Evolutionary conservation across 2,888 invertebrate species (phyloP).

Genomic region (Acronicta leporina): DNA sequence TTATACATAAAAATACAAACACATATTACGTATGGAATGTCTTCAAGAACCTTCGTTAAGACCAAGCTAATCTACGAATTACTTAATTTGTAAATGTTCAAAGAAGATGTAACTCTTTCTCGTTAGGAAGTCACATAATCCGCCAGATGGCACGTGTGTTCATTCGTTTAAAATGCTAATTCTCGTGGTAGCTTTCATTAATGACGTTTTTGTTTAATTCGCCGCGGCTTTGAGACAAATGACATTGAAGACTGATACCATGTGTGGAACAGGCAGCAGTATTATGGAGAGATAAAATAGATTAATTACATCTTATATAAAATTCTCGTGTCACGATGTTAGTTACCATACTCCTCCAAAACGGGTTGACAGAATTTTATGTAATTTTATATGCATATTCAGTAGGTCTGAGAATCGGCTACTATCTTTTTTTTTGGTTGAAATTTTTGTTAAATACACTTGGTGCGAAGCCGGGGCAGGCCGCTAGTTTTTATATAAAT

Average conservation of each 20-base stretch:
- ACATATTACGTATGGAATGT: background rate
- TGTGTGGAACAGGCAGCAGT: background rate
- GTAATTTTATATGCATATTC: too few relatives aligned
- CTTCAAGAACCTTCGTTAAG: conserved; percentile 1
- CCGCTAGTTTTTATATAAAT: too few relatives aligned
- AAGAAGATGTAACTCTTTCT: conserved; percentile 26
- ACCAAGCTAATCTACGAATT: conserved; percentile 39
- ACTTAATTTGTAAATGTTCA: conserved; percentile 32
- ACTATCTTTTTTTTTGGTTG: too few relatives aligned
- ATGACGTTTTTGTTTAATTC: conserved; percentile 56
- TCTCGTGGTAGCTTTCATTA: conserved; percentile 35
- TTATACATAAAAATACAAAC: background rate
- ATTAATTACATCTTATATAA: too few relatives aligned
- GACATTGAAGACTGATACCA: conserved; percentile 17
- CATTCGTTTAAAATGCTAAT: conserved; percentile 57
- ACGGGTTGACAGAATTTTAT: too few relatives aligned
- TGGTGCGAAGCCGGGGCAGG: too few relatives aligned
- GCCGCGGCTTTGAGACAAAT: conserved; percentile 41
- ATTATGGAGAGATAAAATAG: too few relatives aligned
- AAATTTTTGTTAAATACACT: too few relatives aligned
- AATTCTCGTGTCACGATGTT: too few relatives aligned
- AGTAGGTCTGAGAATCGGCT: too few relatives aligned
- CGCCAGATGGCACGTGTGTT: conserved; percentile 39
- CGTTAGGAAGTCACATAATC: conserved; percentile 33
- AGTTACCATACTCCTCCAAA: too few relatives aligned